Evolutionary conservation across 2,113 vertebrate genomes (phyloP), one percentile per base, ranked within the genome.

Genomic region (Chrysochloris asiatica): DNA sequence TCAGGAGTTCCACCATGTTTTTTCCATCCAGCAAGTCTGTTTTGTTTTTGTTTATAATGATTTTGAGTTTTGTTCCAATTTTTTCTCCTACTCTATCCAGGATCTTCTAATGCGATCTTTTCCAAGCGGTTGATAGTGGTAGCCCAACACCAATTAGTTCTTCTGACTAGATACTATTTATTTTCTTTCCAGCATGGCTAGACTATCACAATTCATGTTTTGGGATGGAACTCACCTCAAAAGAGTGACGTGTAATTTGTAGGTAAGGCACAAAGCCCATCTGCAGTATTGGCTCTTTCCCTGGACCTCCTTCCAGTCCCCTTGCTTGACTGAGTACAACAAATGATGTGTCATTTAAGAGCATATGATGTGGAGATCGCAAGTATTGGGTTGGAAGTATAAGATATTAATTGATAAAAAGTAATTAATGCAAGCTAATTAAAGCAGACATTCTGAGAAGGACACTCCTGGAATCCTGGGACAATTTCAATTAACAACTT

Each of bases 381-480:
- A 67, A 63, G 89, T 90, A 87, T 79, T 82, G 79, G 82, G 50
- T 72, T 6, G 14, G 91, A 92, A 85, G 89, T 93, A 86, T 47
- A 78, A 89, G 95, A 82, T 96, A 95, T 92, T 95, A 97, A 96
- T 95, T 93, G 93, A 96, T 96, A 56, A 92, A 95, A 94, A 95
- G 95, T 96, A 97, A 97, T 97, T 97, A 96, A 97, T 96, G 94
- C 73, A 97, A 91, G 89, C 84, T 95, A 96, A 97, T 97, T 96
- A 95, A 96, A 95, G 81, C 69, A 82, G 95, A 93, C 92, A 83
- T 88, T 94, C 91, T 48, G 71, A 86, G 38, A 43, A 8, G 79
- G 87, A 77, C 52, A 16, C 63, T 93, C 52, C 50, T 93, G 84
- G 73, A 93, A 96, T 93, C 84, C 86, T 87, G 95, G 95, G 94